Evolutionary conservation across 2,113 vertebrate genomes (phyloP).

Genomic region (Spea multiplicata): DNA sequence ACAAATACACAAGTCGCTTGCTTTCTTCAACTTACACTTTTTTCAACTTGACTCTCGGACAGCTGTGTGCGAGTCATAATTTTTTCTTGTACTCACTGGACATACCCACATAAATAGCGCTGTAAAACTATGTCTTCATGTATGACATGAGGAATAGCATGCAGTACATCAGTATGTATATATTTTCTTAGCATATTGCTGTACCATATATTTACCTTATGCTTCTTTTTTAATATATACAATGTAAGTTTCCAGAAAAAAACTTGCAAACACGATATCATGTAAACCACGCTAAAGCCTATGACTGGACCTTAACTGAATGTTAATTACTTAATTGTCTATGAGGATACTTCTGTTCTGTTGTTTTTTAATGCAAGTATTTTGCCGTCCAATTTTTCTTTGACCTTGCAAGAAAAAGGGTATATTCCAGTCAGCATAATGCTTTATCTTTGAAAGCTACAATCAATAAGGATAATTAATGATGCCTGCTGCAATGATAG

Average conservation of each 20-base stretch:
- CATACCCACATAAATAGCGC: too few species aligned
- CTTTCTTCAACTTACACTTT: too few species aligned
- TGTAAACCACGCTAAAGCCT: conserved; percentile 62
- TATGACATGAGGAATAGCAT: too few species aligned
- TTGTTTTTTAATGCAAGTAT: conserved; percentile 85
- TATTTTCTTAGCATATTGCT: too few species aligned
- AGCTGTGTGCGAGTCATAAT: too few species aligned
- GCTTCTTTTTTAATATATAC: conserved; percentile 51
- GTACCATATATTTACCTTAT: conserved; percentile 32
- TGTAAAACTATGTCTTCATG: too few species aligned
- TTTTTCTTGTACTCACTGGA: too few species aligned
- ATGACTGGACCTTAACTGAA: conserved; percentile 79
- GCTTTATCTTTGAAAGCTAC: conserved; percentile 99
- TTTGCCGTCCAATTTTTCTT: conserved; percentile 85
- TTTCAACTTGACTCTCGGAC: too few species aligned
- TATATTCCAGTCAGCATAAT: conserved; percentile 99
- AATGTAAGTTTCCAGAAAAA: conserved; percentile 62
- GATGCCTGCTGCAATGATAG: conserved; percentile 98
- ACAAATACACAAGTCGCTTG: too few species aligned
- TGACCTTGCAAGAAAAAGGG: conserved; percentile 95
- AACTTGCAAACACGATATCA: conserved; percentile 62
- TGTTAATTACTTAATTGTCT: conserved; percentile 52
- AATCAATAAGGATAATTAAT: conserved; percentile 99
- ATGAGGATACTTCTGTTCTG: conserved; percentile 79
- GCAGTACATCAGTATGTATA: too few species aligned